Evolutionary conservation across 2,797 vertebrate species (phyloP).

Genomic region (Sphaeramia orbicularis): DNA sequence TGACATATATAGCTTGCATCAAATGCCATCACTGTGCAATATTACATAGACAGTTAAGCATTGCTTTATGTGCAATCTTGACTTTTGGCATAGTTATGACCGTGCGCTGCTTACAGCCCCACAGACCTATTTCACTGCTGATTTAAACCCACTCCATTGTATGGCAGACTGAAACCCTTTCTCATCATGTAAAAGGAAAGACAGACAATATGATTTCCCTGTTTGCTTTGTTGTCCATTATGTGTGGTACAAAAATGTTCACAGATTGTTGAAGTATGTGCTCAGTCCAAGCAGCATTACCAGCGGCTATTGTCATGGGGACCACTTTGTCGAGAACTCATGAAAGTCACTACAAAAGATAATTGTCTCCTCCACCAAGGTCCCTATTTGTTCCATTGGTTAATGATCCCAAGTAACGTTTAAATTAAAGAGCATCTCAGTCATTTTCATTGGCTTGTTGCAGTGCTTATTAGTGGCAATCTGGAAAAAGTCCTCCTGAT

Average conservation of each 20-base stretch:
- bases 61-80: background rate
- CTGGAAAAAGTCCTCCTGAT: constrained; percentile 25
- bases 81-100: constrained; percentile 10
- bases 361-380: constrained; percentile 1
- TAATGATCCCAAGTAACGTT: constrained; percentile 14
- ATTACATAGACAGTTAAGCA: constrained; percentile 8
- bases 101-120: background rate
- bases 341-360: constrained; percentile 28
- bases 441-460: constrained; percentile 23
- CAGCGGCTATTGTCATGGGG: constrained; percentile 78
- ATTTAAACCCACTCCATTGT: constrained; percentile 24
- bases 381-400: constrained; percentile 10
- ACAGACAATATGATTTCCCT: constrained; percentile 54
- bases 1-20: constrained; percentile 10
- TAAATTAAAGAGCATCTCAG: constrained; percentile 16
- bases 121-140: constrained; percentile 5
- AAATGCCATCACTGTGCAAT: constrained; percentile 6
- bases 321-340: constrained; percentile 62
- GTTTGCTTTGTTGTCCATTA: constrained; percentile 67
- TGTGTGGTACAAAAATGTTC: constrained; percentile 69
- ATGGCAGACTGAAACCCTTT: constrained; percentile 81
- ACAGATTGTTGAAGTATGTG: constrained; percentile 70
- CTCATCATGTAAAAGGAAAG: constrained; percentile 62
- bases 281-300: constrained; percentile 74
- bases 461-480: constrained; percentile 7